Evolutionary conservation across 2,888 invertebrate genomes (phyloP), one percentile per base, ranked within the genome.

Genomic region (Heliconius erato): DNA sequence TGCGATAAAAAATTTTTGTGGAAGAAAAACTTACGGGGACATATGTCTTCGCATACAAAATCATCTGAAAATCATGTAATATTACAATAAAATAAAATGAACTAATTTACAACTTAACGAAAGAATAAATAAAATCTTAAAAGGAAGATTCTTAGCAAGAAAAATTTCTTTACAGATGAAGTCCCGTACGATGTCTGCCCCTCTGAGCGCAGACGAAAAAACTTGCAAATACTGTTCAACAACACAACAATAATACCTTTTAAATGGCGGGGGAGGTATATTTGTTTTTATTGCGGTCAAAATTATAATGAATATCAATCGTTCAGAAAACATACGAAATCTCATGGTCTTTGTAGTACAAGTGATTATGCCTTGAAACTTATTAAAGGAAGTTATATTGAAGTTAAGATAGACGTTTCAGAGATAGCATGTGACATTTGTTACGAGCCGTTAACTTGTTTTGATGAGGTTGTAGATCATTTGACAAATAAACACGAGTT

Each of bases 1-100:
- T 97, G 97, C 84, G 95, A 96, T 0, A 96, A 96, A 86, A 96
- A 95, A 88, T 96, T 97, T 84, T 91, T 96, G 0, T 96, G 96
- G 88, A 96, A 96, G 87, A 97, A 96, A 80, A 96, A 97, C 85
- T 89, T 97, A 49, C 95, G 94, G 54, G 96, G 95, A 0, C 97
- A 97, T 87, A 94, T 96, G 86, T 92, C 89, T 3, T 91, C 91
- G 1, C 93, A 93, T 84, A 88, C 88, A 54, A 91, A 91, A 84
- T 85, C 85, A 83, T 77, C 84, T 23, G 85, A 74, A 44, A 83
- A 81, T 72, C 82, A 83, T 72, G 96, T 44, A 67, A 49, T 76
- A 23, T 76, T 59, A 63, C 23, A 63, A 44, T 54, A 69, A 40
- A 26, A 16, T 65, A 74, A 67, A 79, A 80, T 28, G 49, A 81